Base-by-base conservation (phyloP, 1,140 invertebrate species). In the Hylaeus anthracinus region DNA sequence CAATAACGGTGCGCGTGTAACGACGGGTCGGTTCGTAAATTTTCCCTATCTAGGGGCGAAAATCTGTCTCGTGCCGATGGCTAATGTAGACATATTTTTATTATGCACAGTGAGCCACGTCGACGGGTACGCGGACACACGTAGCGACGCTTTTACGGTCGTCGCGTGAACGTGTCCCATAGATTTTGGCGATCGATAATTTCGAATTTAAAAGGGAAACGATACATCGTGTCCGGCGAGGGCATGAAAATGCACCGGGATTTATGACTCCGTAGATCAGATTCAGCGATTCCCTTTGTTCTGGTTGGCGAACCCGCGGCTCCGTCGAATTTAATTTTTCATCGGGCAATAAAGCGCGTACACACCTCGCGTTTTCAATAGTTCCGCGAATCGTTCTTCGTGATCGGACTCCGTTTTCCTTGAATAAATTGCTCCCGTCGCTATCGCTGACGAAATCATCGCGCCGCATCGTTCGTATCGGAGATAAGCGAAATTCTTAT, bases 111-210 rank as follows among this genome's bases (percentile, higher is more conserved):
- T 26, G 48, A 14, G 64, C 58, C 15, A 41, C 63, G 63, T 51
- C 45, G 55, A 15, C 5, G 61, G 61, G 51, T 45, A 51, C 45
- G 45, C 45, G 45, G 45, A 48, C 51, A 51, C 51, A 15, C 72
- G 72, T 41, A 51, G 39, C 39, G 37, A 37, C 26, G 53, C 15
- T 53, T 72, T 78, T 15, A 63, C 45, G 45, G 6, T 55, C 41
- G n/a, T 60, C 26, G 72, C 72, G 74, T 69, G 74, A 58, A 77
- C 41, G 51, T 51, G 63, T 48, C 53, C 3, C 73, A 10, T 60
- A 77, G 75, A 77, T 77, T 70, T 51, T n/a, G 75, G 56, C 53
- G 75, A 69, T 77, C 75, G 75, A 77, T 77, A 77, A 77, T 70
- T 70, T 51, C 10, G 75, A 70, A 58, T 56, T 76, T 77, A 51